Percentiles rank a stretch among this genome's conserved stretches.
These are phyloP conservation scores for Passer domesticus DNA, from an alignment of 2,113 vertebrate species.

Conservation along the genomic window DNA sequence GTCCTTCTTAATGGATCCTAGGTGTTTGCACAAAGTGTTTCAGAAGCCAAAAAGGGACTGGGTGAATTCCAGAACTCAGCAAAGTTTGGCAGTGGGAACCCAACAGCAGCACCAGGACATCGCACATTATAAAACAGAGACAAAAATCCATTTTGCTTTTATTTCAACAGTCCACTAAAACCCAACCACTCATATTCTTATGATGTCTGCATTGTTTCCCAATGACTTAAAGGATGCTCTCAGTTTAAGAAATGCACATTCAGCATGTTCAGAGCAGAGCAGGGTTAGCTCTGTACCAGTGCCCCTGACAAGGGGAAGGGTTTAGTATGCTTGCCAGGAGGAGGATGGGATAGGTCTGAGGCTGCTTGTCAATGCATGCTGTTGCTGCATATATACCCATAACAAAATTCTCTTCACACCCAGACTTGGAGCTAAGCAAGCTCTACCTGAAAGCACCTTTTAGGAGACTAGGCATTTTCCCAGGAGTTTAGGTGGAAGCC, in stretches of 20 bases:
- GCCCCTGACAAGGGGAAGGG: neutral
- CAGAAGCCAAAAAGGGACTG: neutral
- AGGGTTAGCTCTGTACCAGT: neutral
- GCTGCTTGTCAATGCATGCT: neutral
- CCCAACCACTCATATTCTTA: neutral
- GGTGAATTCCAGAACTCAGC: neutral
- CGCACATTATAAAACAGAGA: neutral
- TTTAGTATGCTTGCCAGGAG: neutral
- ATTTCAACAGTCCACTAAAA: neutral
- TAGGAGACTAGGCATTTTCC: neutral
- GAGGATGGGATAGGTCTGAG: neutral
- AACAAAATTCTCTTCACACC: neutral
- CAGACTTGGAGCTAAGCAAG: neutral
- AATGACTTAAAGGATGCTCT: neutral
- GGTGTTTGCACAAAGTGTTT: neutral
- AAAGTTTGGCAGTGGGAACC: neutral
- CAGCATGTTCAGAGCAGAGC: neutral
- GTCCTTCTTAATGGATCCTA: neutral
- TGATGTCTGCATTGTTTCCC: neutral
- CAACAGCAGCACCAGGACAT: accelerated
- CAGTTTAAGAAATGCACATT: neutral
- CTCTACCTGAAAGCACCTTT: neutral
- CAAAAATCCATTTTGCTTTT: neutral
- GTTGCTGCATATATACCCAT: neutral
- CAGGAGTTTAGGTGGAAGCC: neutral